These are phyloP conservation scores for Daboia siamensis DNA, from an alignment of 2,113 vertebrate genomes.

Conservation along the genomic window DNA sequence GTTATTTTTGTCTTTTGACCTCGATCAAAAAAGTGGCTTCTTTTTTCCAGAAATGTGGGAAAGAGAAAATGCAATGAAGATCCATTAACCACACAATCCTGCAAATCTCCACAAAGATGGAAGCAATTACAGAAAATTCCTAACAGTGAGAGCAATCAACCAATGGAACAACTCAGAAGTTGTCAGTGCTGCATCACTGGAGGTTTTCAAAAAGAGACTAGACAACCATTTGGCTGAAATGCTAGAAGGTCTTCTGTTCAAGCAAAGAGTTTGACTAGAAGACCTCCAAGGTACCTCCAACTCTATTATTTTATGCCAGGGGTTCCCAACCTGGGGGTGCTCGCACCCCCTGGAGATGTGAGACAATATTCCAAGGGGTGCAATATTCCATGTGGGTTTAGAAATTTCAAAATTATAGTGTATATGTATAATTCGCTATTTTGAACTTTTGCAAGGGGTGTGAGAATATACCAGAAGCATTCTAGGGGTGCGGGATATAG, in stretches of 20 bases:
- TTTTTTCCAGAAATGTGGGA: background rate
- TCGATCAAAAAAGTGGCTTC: background rate
- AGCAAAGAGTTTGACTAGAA: background rate
- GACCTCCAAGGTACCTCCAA: background rate
- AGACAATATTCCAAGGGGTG: too few relatives aligned
- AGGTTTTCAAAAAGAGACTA: background rate
- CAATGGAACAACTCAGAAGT: background rate
- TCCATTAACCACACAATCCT: background rate
- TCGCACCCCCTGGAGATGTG: too few relatives aligned
- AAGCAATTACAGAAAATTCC: background rate
- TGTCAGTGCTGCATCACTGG: background rate
- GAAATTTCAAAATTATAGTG: too few relatives aligned
- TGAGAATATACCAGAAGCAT: too few relatives aligned
- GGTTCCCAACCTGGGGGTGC: too few relatives aligned
- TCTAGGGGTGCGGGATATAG: too few relatives aligned
- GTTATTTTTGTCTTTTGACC: background rate
- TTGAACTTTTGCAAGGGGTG: too few relatives aligned
- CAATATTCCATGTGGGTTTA: too few relatives aligned
- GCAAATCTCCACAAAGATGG: background rate
- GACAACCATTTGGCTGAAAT: background rate
- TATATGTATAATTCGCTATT: too few relatives aligned
- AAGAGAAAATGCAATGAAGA: background rate
- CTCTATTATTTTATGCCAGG: background rate
- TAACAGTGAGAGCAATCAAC: background rate
- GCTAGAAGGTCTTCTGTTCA: background rate